phyloP scores from a whole-genome alignment of 64 coral and sea anemone genomes.

The Pocillopora damicornis region DNA sequence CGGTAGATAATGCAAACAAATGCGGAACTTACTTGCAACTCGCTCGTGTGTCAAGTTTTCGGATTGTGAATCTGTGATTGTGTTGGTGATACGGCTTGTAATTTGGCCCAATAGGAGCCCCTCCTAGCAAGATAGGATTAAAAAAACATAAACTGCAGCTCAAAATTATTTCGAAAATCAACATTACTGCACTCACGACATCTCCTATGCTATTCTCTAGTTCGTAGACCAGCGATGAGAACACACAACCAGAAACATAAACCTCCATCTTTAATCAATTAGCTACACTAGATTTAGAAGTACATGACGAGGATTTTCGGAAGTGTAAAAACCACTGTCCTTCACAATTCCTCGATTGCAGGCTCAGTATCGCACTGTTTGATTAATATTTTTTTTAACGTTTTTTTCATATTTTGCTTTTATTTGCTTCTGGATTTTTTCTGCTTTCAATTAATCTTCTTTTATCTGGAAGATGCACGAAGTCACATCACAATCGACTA shows the following conservation, averaged over 20 bases:
- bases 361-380: slow-evolving; percentile 4
- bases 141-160: not conserved
- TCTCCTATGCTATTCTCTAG: slow-evolving; percentile 53
- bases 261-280: slow-evolving; percentile 53
- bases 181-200: slow-evolving; percentile 4
- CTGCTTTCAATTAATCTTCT: not conserved
- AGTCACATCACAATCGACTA: too few relatives aligned
- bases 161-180: not conserved
- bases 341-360: not conserved
- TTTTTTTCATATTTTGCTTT: too few relatives aligned
- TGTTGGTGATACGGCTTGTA: slow-evolving; percentile 32
- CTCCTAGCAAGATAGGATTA: slow-evolving; percentile 20
- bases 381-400: not conserved
- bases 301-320: not conserved
- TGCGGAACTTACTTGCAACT: slow-evolving; percentile 42
- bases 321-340: slow-evolving; percentile 17
- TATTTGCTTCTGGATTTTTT: not conserved
- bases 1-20: not conserved
- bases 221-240: slow-evolving; percentile 54
- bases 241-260: slow-evolving; percentile 48
- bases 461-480: not conserved
- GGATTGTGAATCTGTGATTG: slow-evolving; percentile 55
- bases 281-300: too few relatives aligned
- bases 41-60: slow-evolving; percentile 54
- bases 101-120: slow-evolving; percentile 52